Conservation (phyloP, 2,888 invertebrate species). For the Bedellia somnulentella region DNA sequence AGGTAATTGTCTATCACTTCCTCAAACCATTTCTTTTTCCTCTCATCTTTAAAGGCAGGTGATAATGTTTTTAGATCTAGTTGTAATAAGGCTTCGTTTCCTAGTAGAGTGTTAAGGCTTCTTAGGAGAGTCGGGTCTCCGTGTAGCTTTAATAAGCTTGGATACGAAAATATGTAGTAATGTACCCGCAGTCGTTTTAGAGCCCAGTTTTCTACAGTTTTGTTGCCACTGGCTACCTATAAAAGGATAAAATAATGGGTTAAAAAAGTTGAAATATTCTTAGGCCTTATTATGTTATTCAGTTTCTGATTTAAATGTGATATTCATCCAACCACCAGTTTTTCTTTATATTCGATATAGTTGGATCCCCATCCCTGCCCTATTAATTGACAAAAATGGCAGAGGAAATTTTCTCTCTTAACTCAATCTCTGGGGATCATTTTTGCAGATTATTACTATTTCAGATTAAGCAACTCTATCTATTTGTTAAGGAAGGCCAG, state of each 20-base stretch:
- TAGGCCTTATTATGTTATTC: not conserved
- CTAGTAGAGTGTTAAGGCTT: constrained; percentile 71
- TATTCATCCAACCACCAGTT: too few species aligned
- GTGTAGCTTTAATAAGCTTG: constrained; percentile 78
- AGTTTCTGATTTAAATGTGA: not conserved
- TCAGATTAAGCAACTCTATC: too few species aligned
- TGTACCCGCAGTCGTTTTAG: constrained; percentile 68
- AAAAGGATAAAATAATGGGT: constrained; percentile 9
- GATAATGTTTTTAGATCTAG: constrained; percentile 78
- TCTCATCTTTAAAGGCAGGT: constrained; percentile 74
- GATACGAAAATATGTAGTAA: constrained; percentile 81
- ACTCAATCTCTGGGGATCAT: too few species aligned
- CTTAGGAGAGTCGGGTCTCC: constrained; percentile 73
- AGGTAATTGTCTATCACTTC: constrained; percentile 88
- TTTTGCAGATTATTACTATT: too few species aligned
- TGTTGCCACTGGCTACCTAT: constrained; percentile 75
- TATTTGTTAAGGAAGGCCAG: too few species aligned
- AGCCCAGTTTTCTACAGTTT: constrained; percentile 78
- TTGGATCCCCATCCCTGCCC: too few species aligned
- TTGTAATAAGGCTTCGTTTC: constrained; percentile 82
- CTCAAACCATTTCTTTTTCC: constrained; percentile 80
- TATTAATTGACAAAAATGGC: too few species aligned
- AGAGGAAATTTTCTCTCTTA: too few species aligned
- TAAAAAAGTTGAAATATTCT: not conserved
- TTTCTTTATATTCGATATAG: too few species aligned